phyloP scores from a whole-genome alignment of 2,888 invertebrate species.

The Sylvicola cinctus region DNA sequence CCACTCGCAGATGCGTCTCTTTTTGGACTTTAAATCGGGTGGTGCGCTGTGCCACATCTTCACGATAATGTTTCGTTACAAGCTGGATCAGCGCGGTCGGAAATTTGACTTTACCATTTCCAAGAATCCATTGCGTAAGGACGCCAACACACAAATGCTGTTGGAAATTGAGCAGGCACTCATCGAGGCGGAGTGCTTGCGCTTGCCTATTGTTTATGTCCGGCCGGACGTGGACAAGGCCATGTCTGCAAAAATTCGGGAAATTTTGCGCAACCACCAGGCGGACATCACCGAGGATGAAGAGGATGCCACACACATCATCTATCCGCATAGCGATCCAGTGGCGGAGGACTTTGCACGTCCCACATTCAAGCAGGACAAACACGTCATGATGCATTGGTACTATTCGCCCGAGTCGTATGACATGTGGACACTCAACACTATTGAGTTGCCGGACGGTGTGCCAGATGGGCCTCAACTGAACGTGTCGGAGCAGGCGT shows the following conservation, averaged over 20 bases:
- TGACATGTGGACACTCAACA: conserved; percentile 55
- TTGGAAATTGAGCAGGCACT: conserved; percentile 71
- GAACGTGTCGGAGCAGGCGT: conserved; percentile 36
- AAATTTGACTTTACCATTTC: conserved; percentile 76
- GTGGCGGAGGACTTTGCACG: conserved; percentile 79
- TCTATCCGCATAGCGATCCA: conserved; percentile 69
- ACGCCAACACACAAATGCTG: conserved; percentile 85
- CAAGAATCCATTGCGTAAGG: conserved; percentile 45
- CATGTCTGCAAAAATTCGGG: conserved; percentile 59
- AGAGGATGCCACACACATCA: conserved; percentile 80
- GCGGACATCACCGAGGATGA: conserved; percentile 62
- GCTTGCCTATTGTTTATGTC: conserved; percentile 61
- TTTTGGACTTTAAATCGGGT: conserved; percentile 87
- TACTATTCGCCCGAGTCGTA: conserved; percentile 89
- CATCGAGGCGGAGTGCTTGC: conserved; percentile 58
- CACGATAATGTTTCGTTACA: conserved; percentile 84
- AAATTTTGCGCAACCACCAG: conserved; percentile 71
- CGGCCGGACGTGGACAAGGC: conserved; percentile 70
- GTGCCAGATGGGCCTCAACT: conserved; percentile 36
- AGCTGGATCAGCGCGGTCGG: conserved; percentile 89
- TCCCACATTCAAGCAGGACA: conserved; percentile 63
- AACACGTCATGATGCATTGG: conserved; percentile 79
- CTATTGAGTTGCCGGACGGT: conserved; percentile 22
- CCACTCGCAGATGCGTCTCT: conserved; percentile 89
- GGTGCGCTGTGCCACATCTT: conserved; percentile 86